Evolutionary conservation across 2,113 vertebrate genomes (phyloP).

Genomic region (Macaca nemestrina): DNA sequence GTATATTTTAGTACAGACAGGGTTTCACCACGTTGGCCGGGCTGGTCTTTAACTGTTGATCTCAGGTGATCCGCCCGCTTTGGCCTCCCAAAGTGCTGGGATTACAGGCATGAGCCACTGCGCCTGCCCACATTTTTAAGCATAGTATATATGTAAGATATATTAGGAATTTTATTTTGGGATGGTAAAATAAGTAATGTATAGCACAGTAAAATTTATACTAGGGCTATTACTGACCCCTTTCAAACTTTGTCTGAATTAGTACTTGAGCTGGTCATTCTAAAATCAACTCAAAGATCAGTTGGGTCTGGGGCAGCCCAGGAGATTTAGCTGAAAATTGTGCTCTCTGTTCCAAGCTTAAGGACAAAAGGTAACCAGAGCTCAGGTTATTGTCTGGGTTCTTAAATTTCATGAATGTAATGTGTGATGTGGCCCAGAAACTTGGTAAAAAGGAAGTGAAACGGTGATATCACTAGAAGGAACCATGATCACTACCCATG

Average conservation of each 20-base stretch:
- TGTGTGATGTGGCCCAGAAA: not conserved
- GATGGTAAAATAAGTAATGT: not conserved
- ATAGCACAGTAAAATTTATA: not conserved
- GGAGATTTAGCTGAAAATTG: not conserved
- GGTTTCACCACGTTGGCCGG: no score
- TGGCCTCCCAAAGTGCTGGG: no score
- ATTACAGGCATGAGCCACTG: no score
- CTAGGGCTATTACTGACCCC: not conserved
- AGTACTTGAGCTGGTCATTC: not conserved
- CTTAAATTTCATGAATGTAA: not conserved
- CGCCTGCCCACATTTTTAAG: not conserved
- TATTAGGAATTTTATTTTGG: not conserved
- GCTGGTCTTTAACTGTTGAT: no score
- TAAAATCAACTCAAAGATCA: not conserved
- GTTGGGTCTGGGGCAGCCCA: not conserved
- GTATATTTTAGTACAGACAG: no score
- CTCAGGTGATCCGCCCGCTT: no score
- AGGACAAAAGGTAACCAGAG: not conserved
- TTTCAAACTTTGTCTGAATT: not conserved
- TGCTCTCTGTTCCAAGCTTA: not conserved
- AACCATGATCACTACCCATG: not conserved
- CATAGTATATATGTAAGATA: not conserved
- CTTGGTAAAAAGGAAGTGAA: not conserved
- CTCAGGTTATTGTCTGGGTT: not conserved
- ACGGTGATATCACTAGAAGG: not conserved